Conservation (phyloP, 2,888 invertebrate genomes). For the Microctonus aethiopoides region DNA sequence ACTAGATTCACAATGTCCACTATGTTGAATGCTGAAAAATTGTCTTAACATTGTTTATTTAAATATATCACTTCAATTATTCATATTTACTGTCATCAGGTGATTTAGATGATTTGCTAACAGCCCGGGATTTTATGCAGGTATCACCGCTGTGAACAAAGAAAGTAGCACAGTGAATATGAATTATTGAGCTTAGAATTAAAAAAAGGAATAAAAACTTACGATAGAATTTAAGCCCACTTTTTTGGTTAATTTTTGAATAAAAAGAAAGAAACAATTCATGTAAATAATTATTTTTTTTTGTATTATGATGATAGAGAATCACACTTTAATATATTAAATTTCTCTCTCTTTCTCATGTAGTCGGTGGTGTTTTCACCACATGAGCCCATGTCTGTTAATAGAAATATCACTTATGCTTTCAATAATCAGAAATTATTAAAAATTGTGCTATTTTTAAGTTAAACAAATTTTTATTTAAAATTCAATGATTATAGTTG, state of each 20-base stretch:
- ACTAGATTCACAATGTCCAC: too few relatives aligned
- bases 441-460: not conserved
- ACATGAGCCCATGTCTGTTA: conserved; percentile 5
- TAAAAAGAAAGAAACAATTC: not conserved
- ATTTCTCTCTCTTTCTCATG: not conserved
- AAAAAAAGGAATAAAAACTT: conserved; percentile 14
- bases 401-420: conserved; percentile 11
- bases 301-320: not conserved
- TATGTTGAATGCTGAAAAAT: too few relatives aligned
- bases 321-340: not conserved
- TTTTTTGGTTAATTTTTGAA: not conserved
- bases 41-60: too few relatives aligned
- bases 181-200: conserved; percentile 41
- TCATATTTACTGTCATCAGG: too few relatives aligned
- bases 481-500: conserved; percentile 61
- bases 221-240: not conserved
- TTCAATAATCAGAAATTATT: not conserved
- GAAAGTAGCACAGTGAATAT: not conserved
- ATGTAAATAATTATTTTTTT: not conserved
- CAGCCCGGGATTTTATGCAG: conserved; percentile 52
- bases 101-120: conserved; percentile 41
- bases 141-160: conserved; percentile 57
- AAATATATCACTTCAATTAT: too few relatives aligned
- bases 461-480: not conserved
- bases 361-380: not conserved